Base-by-base conservation (phyloP, 2,888 invertebrate species). In the Hedya salicella region DNA sequence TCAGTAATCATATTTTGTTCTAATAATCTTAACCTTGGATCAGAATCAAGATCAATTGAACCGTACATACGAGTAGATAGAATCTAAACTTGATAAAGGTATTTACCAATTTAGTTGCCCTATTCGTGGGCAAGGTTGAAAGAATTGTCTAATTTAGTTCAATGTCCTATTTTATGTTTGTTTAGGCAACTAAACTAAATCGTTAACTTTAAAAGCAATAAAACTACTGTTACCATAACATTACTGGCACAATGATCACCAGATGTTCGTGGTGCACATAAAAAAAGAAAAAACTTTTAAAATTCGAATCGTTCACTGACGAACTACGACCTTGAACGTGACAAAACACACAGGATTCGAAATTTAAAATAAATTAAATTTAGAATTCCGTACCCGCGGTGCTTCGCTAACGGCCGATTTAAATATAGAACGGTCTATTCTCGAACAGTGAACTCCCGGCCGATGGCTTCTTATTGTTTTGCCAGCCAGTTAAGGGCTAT, bases 341-440 rank as follows among this genome's bases (percentile, higher is more conserved):
- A 89, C 85, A 85, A 87, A 87, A 87, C 75, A 82, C n/a, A 77
- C 81, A 83, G 82, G 85, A 86, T 86, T 86, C 74, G 81, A 88
- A 88, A 81, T 85, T 85, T 86, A 82, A 88, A 86, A 82, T 62
- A 81, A 75, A 79, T 78, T 81, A 78, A 83, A 83, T 87, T 85
- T 87, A 85, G 87, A 85, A 82, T 77, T 77, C 74, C 73, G 86
- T 87, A 89, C 86, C 88, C 88, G 87, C 86, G 83, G 86, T 83
- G 87, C 86, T 85, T 85, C 87, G 80, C 86, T 88, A 89, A 87
- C 89, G 84, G 85, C 85, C 75, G 67, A 81, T 88, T 88, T 90
- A 91, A 84, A 89, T 87, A 85, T 91, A 90, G 91, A 90, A 86
- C 80, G 77, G 86, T 89, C 91, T 90, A 92, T 91, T 91, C 88